Evolutionary conservation across 2,888 invertebrate genomes (phyloP).

Genomic region (Hirtodrosophila alboralis): DNA sequence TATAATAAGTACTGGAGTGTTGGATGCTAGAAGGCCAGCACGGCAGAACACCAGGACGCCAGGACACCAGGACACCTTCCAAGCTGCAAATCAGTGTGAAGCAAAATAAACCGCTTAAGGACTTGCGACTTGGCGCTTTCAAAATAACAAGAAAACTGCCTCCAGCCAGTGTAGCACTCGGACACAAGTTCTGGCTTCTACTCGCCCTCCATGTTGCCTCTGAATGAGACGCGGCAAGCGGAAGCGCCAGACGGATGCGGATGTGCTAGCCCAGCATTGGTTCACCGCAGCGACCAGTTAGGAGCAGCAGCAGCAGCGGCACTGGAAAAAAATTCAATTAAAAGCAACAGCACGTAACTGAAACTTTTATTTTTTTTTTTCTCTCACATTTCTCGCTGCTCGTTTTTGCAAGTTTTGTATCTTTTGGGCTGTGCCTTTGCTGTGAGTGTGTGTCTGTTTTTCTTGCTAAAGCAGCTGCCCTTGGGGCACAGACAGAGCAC

Average conservation of each 20-base stretch:
- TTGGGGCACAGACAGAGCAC: conserved; percentile 48
- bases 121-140: conserved; percentile 74
- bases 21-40: conserved; percentile 3
- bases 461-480: conserved; percentile 49
- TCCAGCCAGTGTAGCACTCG: conserved; percentile 51
- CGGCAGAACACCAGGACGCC: not conserved
- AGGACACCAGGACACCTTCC: conserved; percentile 50
- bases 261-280: conserved; percentile 59
- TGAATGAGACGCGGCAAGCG: conserved; percentile 43
- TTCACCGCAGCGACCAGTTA: conserved; percentile 57
- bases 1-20: conserved; percentile 26
- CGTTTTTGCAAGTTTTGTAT: conserved; percentile 66
- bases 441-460: conserved; percentile 24
- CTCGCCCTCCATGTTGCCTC: conserved; percentile 6
- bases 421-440: conserved; percentile 42
- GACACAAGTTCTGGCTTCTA: conserved; percentile 31
- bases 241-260: conserved; percentile 66
- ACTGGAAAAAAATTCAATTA: conserved; percentile 78
- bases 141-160: conserved; percentile 75
- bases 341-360: conserved; percentile 82
- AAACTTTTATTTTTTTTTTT: conserved; percentile 68
- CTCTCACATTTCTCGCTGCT: conserved; percentile 24
- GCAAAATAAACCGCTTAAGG: conserved; percentile 77
- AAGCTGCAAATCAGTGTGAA: conserved; percentile 72
- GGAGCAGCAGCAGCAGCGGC: conserved; percentile 36